Conservation (phyloP, 2,797 vertebrate genomes). For the Melopsittacus undulatus region DNA sequence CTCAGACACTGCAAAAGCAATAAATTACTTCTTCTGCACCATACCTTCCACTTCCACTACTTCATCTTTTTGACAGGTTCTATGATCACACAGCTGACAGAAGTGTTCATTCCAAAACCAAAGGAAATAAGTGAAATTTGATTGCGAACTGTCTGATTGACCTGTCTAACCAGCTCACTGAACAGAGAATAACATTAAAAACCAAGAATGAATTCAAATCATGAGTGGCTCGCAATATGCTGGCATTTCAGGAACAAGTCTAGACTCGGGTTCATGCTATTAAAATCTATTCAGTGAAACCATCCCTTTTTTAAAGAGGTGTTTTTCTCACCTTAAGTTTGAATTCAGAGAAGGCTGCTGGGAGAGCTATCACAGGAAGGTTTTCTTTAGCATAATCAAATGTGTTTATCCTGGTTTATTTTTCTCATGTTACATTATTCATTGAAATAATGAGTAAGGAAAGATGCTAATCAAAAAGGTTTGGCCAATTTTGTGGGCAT, state of each 20-base stretch:
- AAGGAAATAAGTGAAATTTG: not conserved
- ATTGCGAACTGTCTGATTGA: not conserved
- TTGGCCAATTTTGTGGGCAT: not conserved
- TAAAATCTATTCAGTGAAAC: slow-evolving; percentile 5
- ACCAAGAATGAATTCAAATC: not conserved
- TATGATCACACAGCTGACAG: not conserved
- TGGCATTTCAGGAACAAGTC: not conserved
- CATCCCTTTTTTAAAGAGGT: not conserved
- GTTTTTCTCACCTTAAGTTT: slow-evolving; percentile 37
- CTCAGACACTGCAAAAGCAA: not conserved
- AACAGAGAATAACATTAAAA: slow-evolving; percentile 7
- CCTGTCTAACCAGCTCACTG: not conserved
- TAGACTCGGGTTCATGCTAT: not conserved
- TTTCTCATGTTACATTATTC: not conserved
- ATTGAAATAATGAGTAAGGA: not conserved
- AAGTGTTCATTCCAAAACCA: not conserved
- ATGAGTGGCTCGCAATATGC: not conserved
- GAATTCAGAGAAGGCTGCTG: not conserved
- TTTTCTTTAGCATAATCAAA: slow-evolving; percentile 22
- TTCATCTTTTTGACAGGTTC: not conserved
- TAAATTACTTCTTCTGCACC: not conserved
- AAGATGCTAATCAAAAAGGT: slow-evolving; percentile 24
- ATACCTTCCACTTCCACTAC: not conserved
- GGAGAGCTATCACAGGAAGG: not conserved
- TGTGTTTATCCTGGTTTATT: slow-evolving; percentile 13